phyloP scores from a whole-genome alignment of 1,140 invertebrate species.

The Hyphantria cunea region DNA sequence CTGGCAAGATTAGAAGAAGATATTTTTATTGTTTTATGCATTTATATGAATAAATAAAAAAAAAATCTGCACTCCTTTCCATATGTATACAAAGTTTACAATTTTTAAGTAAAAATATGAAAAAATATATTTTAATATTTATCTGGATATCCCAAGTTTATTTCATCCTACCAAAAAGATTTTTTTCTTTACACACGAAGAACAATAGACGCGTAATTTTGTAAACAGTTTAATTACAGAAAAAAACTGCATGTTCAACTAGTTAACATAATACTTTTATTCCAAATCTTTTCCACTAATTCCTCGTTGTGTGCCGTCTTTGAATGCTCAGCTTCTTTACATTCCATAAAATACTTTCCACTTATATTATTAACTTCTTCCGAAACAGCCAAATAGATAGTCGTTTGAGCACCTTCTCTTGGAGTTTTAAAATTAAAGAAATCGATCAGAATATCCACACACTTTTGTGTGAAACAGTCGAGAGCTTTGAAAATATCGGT shows the following conservation, averaged over 20 bases:
- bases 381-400: conserved; percentile 73
- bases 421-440: conserved; percentile 80
- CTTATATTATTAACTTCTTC: conserved; percentile 46
- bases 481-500: conserved; percentile 82
- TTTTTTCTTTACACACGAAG: too few relatives aligned
- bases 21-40: too few relatives aligned
- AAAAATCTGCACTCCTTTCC: too few relatives aligned
- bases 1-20: too few relatives aligned
- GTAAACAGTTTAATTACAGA: too few relatives aligned
- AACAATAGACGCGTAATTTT: too few relatives aligned
- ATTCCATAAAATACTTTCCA: conserved; percentile 66
- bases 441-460: conserved; percentile 54
- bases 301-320: conserved; percentile 40
- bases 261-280: conserved; percentile 35
- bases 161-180: too few relatives aligned
- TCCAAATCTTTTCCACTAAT: conserved; percentile 53
- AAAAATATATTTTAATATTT: too few relatives aligned
- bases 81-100: too few relatives aligned
- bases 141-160: too few relatives aligned
- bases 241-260: background rate
- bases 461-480: conserved; percentile 36
- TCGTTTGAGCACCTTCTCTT: conserved; percentile 86
- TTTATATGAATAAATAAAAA: too few relatives aligned
- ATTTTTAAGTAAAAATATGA: too few relatives aligned
- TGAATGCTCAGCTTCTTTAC: conserved; percentile 29